phyloP scores from a whole-genome alignment of 2,797 vertebrate species.

The Myotis findleyi region DNA sequence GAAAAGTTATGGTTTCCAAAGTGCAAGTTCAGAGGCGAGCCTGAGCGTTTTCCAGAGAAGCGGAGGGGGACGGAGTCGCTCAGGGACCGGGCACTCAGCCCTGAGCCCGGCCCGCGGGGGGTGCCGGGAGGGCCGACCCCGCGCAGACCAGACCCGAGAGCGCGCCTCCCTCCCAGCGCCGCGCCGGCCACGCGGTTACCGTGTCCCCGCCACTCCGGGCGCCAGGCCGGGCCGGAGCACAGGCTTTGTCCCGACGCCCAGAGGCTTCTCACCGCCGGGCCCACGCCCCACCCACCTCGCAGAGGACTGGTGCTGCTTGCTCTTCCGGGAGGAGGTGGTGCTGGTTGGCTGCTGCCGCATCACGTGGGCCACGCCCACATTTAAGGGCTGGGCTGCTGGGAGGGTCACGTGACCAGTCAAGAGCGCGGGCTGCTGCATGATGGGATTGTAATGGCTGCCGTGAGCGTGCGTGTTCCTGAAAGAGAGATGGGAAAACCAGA shows the following conservation, averaged over 20 bases:
- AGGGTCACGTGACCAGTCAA: slow-evolving; percentile 96
- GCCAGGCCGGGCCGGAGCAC: too few species aligned
- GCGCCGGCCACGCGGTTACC: accelerated
- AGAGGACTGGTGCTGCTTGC: slow-evolving; percentile 95
- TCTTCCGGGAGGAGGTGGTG: slow-evolving; percentile 93
- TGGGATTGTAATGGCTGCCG: slow-evolving; percentile 98
- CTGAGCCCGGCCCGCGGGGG: neutral
- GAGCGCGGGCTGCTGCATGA: slow-evolving; percentile 99
- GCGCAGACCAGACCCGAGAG: neutral
- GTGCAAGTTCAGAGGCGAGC: neutral
- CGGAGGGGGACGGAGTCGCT: neutral
- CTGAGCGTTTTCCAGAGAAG: neutral
- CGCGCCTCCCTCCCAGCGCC: neutral
- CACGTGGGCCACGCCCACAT: slow-evolving; percentile 98
- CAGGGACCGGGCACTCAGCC: too few species aligned
- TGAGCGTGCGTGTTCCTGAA: slow-evolving; percentile 96
- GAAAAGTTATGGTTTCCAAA: slow-evolving; percentile 13
- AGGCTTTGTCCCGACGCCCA: accelerated
- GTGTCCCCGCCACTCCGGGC: neutral
- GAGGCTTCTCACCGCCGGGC: accelerated
- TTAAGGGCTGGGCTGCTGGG: slow-evolving; percentile 96
- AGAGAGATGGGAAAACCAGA: neutral
- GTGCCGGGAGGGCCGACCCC: neutral
- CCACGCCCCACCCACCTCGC: slow-evolving; percentile 89
- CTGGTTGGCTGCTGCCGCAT: slow-evolving; percentile 96